These are phyloP conservation scores for Strix aluco DNA, from an alignment of 2,113 vertebrate species.

Conservation along the genomic window DNA sequence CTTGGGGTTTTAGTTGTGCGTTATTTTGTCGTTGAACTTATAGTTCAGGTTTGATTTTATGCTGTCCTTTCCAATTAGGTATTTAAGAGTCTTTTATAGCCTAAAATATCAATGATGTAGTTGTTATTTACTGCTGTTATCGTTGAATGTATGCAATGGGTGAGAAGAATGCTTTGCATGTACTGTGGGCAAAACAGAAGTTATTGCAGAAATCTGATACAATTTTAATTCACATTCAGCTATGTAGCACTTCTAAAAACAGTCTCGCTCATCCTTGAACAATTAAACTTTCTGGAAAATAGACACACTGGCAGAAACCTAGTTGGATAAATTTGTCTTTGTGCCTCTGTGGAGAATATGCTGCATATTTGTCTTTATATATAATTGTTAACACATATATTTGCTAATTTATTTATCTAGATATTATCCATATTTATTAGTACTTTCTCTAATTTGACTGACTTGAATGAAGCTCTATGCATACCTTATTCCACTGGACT, in stretches of 20 bases:
- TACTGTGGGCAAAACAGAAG: background rate
- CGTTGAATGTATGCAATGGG: too few species aligned
- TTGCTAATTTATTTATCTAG: too few species aligned
- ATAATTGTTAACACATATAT: too few species aligned
- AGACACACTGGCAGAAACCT: background rate
- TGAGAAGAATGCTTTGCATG: background rate
- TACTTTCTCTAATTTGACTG: background rate
- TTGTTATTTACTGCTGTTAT: background rate
- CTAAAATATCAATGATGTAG: rapidly evolving
- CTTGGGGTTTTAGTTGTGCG: background rate
- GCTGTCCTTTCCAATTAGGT: too few species aligned
- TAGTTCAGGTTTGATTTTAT: background rate
- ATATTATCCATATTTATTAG: too few species aligned
- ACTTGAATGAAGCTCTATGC: background rate
- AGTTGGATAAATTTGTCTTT: too few species aligned
- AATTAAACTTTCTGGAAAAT: background rate
- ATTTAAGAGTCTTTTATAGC: background rate
- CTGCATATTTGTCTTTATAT: rapidly evolving
- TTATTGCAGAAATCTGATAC: background rate
- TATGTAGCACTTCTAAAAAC: background rate
- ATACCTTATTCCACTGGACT: rapidly evolving
- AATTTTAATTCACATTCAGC: background rate
- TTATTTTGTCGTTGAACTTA: background rate
- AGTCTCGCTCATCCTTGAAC: background rate
- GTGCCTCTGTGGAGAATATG: background rate